phyloP scores from a whole-genome alignment of 2,797 vertebrate species.

The Rhynchonycteris naso region DNA sequence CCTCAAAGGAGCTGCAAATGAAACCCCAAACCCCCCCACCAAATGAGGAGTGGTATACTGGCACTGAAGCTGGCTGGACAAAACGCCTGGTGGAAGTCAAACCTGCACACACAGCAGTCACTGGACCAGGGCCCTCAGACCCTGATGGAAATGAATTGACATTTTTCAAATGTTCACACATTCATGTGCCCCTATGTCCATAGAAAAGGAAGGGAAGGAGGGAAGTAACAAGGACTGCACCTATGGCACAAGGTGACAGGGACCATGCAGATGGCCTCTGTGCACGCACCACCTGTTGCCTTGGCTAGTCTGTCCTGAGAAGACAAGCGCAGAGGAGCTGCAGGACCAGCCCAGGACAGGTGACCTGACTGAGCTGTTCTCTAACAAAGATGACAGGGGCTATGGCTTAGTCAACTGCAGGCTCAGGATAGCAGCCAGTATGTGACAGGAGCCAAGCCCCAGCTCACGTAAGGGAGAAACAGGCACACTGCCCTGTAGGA shows the following conservation, averaged over 20 bases:
- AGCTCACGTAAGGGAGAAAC: neutral
- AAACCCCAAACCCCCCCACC: neutral
- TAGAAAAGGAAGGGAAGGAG: no score
- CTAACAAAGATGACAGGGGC: neutral
- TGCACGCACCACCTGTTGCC: no score
- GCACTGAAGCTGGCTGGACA: neutral
- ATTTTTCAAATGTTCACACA: neutral
- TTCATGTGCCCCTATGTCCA: neutral
- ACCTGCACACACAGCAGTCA: fast-evolving
- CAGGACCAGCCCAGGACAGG: neutral
- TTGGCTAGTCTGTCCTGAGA: no score
- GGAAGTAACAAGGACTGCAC: no score
- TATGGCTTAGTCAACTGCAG: neutral
- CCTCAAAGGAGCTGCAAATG: neutral
- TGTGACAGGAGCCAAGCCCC: neutral
- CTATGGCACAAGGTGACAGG: no score
- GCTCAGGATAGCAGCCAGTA: fast-evolving
- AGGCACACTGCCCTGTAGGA: no score
- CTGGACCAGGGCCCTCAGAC: neutral
- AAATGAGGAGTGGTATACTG: fast-evolving
- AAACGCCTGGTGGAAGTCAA: fast-evolving
- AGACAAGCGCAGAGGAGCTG: no score
- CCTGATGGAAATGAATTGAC: neutral
- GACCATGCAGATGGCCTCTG: no score
- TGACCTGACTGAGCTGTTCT: no score